Conservation (phyloP, 2,113 vertebrate genomes). For the Triplophysa tibetana region DNA sequence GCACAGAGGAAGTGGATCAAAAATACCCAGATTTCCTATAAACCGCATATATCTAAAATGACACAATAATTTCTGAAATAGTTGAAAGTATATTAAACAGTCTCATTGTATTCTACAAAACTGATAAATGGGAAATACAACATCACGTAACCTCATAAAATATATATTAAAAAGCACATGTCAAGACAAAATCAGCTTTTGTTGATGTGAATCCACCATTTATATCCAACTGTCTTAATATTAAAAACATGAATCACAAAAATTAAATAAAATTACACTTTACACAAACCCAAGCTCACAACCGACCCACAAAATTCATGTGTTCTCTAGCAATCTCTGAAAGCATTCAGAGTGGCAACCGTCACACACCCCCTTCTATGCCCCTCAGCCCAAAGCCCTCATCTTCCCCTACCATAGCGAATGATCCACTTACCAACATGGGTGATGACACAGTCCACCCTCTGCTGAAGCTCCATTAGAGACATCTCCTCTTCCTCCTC, state of each 20-base stretch:
- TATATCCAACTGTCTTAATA: too few relatives aligned
- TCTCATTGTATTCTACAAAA: too few relatives aligned
- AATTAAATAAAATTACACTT: not conserved
- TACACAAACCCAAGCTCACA: not conserved
- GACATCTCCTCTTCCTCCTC: constrained; percentile 93
- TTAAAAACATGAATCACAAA: not conserved
- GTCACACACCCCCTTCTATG: constrained; percentile 5
- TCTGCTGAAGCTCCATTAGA: constrained; percentile 85
- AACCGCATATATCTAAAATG: not conserved
- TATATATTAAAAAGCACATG: too few relatives aligned
- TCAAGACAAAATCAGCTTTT: not conserved
- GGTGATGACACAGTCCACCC: constrained; percentile 88
- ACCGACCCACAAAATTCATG: not conserved
- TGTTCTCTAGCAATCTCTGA: not conserved
- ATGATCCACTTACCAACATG: constrained; percentile 84
- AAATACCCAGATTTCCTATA: not conserved
- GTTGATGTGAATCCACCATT: not conserved
- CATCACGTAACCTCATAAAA: not conserved
- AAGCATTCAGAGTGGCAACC: not conserved
- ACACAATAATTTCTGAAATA: not conserved
- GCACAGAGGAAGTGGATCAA: not conserved
- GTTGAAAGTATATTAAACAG: too few relatives aligned
- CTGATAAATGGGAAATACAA: not conserved
- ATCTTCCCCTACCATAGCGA: not conserved
- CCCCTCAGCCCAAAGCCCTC: not conserved